Conservation (phyloP, 2,113 vertebrate genomes). For the Boleophthalmus pectinirostris region DNA sequence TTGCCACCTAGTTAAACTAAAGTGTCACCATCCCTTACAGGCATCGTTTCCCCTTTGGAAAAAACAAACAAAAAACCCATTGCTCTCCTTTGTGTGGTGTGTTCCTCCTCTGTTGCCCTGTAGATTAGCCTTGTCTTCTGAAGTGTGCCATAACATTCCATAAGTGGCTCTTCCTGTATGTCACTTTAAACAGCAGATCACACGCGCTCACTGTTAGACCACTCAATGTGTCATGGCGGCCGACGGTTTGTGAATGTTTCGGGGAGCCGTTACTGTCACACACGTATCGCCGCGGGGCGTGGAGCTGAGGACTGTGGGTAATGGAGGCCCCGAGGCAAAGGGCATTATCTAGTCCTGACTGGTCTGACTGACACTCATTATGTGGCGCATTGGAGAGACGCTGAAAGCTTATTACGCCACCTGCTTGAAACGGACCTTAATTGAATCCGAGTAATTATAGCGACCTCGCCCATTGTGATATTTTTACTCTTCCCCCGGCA, state of each 20-base stretch:
- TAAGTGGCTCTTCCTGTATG: slow-evolving; percentile 16
- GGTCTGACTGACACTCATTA: slow-evolving; percentile 77
- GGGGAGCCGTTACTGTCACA: slow-evolving; percentile 44
- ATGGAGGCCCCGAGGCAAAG: slow-evolving; percentile 65
- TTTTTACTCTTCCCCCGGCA: slow-evolving; percentile 74
- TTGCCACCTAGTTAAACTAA: too few species aligned
- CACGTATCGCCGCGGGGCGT: slow-evolving; percentile 43
- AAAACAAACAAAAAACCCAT: neutral
- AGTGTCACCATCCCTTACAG: neutral
- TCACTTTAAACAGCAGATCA: slow-evolving; percentile 34
- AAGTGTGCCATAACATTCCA: slow-evolving; percentile 8
- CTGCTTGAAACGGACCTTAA: slow-evolving; percentile 65
- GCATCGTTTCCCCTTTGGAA: neutral
- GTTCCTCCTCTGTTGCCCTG: neutral
- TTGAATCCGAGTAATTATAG: slow-evolving; percentile 78
- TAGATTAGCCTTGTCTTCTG: neutral
- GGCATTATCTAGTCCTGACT: slow-evolving; percentile 71
- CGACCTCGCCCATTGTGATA: slow-evolving; percentile 74
- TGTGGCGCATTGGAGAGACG: slow-evolving; percentile 62
- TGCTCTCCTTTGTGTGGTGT: neutral
- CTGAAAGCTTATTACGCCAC: slow-evolving; percentile 76
- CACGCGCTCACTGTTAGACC: slow-evolving; percentile 24
- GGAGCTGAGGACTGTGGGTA: slow-evolving; percentile 57
- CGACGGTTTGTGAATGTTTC: slow-evolving; percentile 36
- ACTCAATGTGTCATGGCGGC: slow-evolving; percentile 20